Evolutionary conservation across 2,888 invertebrate species (phyloP).

Genomic region (Arrhopalites spinosus): DNA sequence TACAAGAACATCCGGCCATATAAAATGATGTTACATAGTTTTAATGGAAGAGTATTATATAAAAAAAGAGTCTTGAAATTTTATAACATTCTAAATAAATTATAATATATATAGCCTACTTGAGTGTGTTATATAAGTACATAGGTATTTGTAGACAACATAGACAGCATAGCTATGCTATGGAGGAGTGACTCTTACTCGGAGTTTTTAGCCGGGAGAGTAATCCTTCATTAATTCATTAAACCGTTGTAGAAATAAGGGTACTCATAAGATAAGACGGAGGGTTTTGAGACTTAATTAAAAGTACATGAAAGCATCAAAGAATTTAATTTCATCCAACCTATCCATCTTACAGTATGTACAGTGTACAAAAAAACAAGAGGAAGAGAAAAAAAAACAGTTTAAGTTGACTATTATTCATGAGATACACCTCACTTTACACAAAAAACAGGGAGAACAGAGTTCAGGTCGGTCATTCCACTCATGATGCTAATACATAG

Average conservation of each 20-base stretch:
- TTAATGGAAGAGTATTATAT: no score
- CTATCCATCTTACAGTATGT: not conserved
- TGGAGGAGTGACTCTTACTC: not conserved
- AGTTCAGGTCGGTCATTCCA: not conserved
- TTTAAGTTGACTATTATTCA: not conserved
- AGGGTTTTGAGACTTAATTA: conserved; percentile 8
- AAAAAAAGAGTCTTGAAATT: no score
- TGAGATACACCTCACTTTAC: no score
- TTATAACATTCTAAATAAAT: no score
- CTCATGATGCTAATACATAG: not conserved
- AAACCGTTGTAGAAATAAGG: no score
- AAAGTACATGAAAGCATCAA: conserved; percentile 19
- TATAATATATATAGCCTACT: no score
- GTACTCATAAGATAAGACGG: conserved; percentile 7
- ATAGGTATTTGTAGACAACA: no score
- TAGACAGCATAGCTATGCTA: no score
- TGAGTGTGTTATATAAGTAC: no score
- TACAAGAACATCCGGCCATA: not conserved
- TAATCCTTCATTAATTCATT: conserved; percentile 30
- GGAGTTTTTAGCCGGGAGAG: not conserved
- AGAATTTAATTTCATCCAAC: conserved; percentile 19
- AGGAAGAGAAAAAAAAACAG: no score
- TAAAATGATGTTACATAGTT: no score
- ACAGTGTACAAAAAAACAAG: no score
- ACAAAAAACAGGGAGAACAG: not conserved